Percentiles rank a stretch among this genome's conserved stretches.
Conservation (phyloP, 2,888 invertebrate species). For the Drosophila melanocephala region DNA sequence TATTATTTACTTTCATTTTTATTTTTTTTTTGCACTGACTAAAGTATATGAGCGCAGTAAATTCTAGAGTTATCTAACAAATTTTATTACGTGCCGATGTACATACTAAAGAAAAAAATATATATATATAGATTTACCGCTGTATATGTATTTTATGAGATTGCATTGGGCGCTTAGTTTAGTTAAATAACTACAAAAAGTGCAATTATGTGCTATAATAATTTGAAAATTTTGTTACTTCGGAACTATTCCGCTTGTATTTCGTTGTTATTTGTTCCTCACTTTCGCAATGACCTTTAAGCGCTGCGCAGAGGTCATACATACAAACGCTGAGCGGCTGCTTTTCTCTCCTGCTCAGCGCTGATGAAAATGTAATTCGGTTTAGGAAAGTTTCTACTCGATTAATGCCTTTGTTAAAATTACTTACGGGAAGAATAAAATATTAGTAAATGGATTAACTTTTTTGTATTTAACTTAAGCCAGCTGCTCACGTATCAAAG, state of each 20-base stretch:
- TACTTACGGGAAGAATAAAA: background rate
- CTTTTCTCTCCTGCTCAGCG: constrained; percentile 28
- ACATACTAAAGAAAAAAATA: background rate
- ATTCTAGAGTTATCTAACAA: constrained; percentile 64
- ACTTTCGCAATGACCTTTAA: constrained; percentile 74
- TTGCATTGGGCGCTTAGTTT: constrained; percentile 9
- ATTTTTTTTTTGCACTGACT: constrained; percentile 21
- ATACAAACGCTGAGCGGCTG: constrained; percentile 24
- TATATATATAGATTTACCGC: constrained; percentile 15
- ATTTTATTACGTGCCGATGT: constrained; percentile 14
- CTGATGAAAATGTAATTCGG: constrained; percentile 15
- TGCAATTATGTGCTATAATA: background rate
- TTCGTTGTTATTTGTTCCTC: constrained; percentile 37
- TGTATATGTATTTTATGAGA: constrained; percentile 14
- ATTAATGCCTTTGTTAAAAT: background rate
- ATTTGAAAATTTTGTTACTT: constrained; percentile 6
- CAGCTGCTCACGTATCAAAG: background rate
- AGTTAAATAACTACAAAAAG: constrained; percentile 4
- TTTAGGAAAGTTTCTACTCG: background rate
- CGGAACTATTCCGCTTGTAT: constrained; percentile 23
- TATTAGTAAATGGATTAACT: background rate
- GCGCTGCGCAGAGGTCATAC: constrained; percentile 78
- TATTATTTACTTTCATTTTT: constrained; percentile 19
- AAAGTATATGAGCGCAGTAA: constrained; percentile 5
- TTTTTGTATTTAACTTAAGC: background rate